Evolutionary conservation across 2,113 vertebrate genomes (phyloP).

Genomic region (Riparia riparia): DNA sequence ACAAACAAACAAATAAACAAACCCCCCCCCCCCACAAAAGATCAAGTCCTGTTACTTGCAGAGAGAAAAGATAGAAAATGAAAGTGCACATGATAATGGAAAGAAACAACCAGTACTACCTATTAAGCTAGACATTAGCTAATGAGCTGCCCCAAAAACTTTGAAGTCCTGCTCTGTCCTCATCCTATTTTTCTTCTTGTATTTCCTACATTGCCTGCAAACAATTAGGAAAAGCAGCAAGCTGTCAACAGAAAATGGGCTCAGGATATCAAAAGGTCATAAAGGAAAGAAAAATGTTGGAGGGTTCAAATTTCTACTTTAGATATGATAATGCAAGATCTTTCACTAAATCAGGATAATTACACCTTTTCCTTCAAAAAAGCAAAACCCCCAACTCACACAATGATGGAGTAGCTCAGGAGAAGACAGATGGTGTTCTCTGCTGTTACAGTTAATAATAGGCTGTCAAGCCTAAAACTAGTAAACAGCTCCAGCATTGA

Average conservation of each 20-base stretch:
- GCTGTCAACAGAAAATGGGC: background rate
- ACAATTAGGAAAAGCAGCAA: background rate
- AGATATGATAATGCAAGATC: background rate
- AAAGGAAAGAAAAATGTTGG: background rate
- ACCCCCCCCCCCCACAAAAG: background rate
- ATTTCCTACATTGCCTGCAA: background rate
- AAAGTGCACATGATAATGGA: background rate
- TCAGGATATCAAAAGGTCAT: background rate
- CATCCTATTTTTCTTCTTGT: background rate
- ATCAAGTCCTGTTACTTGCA: background rate
- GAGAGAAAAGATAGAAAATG: background rate
- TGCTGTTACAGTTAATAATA: background rate
- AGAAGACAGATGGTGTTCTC: conserved; percentile 13
- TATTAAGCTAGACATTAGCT: background rate
- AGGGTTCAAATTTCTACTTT: background rate
- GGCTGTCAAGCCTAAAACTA: background rate
- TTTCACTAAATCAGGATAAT: background rate
- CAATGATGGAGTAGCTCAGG: background rate
- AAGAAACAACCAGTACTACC: background rate
- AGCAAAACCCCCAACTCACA: background rate
- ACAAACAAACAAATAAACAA: background rate
- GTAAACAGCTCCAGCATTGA: background rate
- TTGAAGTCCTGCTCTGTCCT: background rate
- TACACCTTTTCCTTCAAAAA: background rate
- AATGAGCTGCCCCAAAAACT: background rate